phyloP scores from a whole-genome alignment of 1,140 invertebrate genomes.

The Hydropsyche tenuis region DNA sequence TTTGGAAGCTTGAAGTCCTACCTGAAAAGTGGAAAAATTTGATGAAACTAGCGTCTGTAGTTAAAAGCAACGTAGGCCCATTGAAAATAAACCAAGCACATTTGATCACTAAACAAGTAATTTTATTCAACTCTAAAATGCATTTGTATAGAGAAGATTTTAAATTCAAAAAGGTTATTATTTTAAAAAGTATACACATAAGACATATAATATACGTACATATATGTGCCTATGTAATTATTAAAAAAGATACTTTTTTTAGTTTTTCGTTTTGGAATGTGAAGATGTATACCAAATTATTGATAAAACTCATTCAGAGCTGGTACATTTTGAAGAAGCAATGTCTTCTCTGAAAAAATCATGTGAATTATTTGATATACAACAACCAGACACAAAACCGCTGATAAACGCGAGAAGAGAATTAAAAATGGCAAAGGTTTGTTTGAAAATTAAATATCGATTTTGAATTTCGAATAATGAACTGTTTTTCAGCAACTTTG shows the following conservation, averaged over 20 bases:
- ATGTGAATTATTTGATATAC: constrained; percentile 85
- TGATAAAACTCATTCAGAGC: constrained; percentile 75
- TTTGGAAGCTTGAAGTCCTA: constrained; percentile 73
- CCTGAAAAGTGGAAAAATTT: constrained; percentile 88
- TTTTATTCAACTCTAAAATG: constrained; percentile 81
- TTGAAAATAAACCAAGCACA: constrained; percentile 70
- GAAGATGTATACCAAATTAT: constrained; percentile 76
- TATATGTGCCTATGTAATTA: too few species aligned
- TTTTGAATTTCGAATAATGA: background rate
- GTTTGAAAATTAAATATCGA: background rate
- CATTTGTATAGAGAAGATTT: constrained; percentile 81
- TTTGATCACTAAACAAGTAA: constrained; percentile 68
- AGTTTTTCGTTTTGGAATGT: constrained; percentile 77
- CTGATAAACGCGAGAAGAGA: constrained; percentile 79
- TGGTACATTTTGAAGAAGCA: constrained; percentile 73
- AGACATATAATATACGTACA: background rate
- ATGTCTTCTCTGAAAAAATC: constrained; percentile 74
- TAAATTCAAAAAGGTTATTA: constrained; percentile 55
- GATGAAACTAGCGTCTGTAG: constrained; percentile 81
- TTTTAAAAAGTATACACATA: background rate
- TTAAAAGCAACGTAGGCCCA: constrained; percentile 87
- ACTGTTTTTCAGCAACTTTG: constrained; percentile 71
- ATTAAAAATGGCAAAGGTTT: constrained; percentile 75
- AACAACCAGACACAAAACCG: constrained; percentile 80
- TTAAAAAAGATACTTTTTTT: too few species aligned